Evolutionary conservation across 1,140 invertebrate genomes (phyloP).

Genomic region (Frieseomelitta varia): DNA sequence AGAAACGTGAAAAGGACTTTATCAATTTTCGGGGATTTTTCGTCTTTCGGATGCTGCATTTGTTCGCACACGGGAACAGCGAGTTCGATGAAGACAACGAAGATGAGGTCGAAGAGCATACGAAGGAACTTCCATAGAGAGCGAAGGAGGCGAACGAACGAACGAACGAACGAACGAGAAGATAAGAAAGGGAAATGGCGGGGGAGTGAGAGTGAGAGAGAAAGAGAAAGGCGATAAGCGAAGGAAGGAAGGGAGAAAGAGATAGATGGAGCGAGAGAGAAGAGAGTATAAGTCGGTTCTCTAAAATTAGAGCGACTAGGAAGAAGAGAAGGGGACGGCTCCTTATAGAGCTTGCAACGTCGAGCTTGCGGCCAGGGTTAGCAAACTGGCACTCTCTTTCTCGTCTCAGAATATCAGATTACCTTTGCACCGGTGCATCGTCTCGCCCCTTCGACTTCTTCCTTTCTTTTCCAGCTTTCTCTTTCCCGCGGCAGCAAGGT

Average conservation of each 20-base stretch:
- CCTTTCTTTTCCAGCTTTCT: constrained; percentile 54
- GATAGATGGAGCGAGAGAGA: constrained; percentile 45
- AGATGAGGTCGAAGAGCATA: constrained; percentile 26
- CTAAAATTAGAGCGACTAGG: constrained; percentile 80
- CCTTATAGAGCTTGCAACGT: constrained; percentile 81
- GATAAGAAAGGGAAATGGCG: background rate
- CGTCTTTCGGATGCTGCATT: background rate
- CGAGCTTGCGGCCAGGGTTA: constrained; percentile 77
- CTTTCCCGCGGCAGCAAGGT: constrained; percentile 51
- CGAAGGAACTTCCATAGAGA: constrained; percentile 10
- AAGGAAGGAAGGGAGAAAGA: constrained; percentile 29
- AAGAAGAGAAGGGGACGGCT: constrained; percentile 77
- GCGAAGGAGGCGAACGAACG: background rate
- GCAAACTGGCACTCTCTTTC: constrained; percentile 73
- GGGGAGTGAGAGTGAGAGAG: background rate
- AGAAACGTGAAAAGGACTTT: background rate
- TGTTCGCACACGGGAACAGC: background rate
- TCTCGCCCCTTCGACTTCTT: constrained; percentile 64
- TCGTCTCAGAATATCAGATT: constrained; percentile 77
- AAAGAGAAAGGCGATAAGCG: background rate
- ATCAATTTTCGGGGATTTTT: too few relatives aligned
- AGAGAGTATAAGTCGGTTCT: constrained; percentile 51
- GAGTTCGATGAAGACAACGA: constrained; percentile 26
- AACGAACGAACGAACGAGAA: too few relatives aligned
- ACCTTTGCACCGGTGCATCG: constrained; percentile 66